Percentiles rank a stretch among this genome's conserved stretches.
Evolutionary conservation across 37 sponge, comb jelly and placozoan genomes (phyloP).

Genomic region (Hormiphora californensis): DNA sequence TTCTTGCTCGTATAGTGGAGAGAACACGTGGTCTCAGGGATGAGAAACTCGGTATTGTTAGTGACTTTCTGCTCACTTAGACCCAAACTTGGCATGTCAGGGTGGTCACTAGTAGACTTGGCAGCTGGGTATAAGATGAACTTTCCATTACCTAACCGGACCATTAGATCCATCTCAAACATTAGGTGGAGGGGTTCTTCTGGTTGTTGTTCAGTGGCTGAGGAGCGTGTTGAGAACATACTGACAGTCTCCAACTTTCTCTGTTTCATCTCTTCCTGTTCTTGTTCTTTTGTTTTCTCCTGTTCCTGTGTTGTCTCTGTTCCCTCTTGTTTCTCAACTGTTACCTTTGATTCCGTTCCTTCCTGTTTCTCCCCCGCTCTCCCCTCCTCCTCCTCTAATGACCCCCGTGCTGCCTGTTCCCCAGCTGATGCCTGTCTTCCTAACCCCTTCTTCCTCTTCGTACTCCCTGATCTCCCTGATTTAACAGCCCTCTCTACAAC

Average conservation of each 20-base stretch:
- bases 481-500: neutral
- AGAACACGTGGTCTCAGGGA: conserved; percentile 27
- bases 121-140: conserved; percentile 24
- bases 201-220: neutral
- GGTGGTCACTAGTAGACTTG: neutral
- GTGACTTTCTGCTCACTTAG: neutral
- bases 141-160: conserved; percentile 21
- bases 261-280: no score
- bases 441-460: neutral
- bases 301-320: no score
- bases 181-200: conserved; percentile 11
- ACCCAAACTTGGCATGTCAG: neutral
- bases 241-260: no score
- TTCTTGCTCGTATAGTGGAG: conserved; percentile 37
- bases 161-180: conserved; percentile 3
- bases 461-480: neutral
- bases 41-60: conserved; percentile 39
- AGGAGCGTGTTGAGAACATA: neutral
- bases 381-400: neutral
- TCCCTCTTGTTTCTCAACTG: neutral
- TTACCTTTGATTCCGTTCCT: neutral
- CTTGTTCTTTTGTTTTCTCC: no score
- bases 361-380: neutral
- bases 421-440: neutral
- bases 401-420: neutral